Percentiles rank a stretch among this genome's conserved stretches.
These are phyloP conservation scores for Hemichromis elongatus DNA, from an alignment of 2,113 vertebrate species.

Conservation along the genomic window DNA sequence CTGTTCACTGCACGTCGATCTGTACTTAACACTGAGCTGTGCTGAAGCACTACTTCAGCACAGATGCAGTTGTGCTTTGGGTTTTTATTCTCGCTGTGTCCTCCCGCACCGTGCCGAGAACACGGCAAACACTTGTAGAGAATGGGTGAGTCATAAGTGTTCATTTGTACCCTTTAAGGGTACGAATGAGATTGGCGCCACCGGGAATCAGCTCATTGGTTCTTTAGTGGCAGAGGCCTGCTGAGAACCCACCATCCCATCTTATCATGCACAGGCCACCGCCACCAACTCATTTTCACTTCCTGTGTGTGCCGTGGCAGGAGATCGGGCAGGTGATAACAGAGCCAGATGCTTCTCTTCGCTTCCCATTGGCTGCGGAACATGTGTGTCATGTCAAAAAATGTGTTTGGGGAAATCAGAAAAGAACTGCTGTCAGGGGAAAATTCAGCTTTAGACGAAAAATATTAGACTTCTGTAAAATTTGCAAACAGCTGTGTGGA, in stretches of 20 bases:
- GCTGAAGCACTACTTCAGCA: background rate
- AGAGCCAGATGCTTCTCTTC: conserved; percentile 19
- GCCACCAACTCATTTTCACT: conserved; percentile 44
- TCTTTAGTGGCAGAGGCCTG: background rate
- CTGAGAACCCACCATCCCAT: conserved; percentile 6
- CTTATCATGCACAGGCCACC: background rate
- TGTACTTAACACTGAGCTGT: background rate
- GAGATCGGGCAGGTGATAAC: conserved; percentile 19
- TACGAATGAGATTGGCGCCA: background rate
- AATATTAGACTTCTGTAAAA: background rate
- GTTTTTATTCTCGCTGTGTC: background rate
- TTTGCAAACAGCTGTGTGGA: background rate
- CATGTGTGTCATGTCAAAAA: background rate
- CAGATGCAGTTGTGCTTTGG: background rate
- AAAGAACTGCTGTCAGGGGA: background rate
- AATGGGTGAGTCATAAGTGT: background rate
- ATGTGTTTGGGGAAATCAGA: background rate
- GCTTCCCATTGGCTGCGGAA: background rate
- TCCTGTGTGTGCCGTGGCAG: background rate
- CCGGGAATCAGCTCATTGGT: background rate
- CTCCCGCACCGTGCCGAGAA: background rate
- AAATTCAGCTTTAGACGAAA: background rate
- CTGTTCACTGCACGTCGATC: background rate
- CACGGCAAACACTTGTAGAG: background rate
- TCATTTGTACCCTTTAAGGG: background rate